Evolutionary conservation across 2,113 vertebrate genomes (phyloP), one percentile per base, ranked within the genome.

Genomic region (Mola mola): DNA sequence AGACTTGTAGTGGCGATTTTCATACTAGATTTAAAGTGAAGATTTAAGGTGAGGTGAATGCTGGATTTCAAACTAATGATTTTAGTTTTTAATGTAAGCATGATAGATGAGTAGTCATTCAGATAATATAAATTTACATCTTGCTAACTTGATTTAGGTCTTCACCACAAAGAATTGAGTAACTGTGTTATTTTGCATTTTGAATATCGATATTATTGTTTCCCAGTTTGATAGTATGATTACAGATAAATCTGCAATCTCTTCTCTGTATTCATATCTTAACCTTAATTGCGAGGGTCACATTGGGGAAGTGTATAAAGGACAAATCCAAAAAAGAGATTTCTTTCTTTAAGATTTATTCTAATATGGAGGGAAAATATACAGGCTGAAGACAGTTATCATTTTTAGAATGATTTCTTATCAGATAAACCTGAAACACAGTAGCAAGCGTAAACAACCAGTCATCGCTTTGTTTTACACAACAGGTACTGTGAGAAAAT

Each of bases 401-500:
- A 38, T 64, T 21, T 42, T 4, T 43, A 12, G 11, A n/a, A 28
- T 9, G 5, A 44, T 20, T 9, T 53, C 13, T 33, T 37, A 46
- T 11, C 29, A 42, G n/a, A 66, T 8, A 34, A 4, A 42, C 25
- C 34, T 78, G 38, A 75, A 53, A 75, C 13, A 28, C 49, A 47
- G 20, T 12, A 33, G 41, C 8, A 5, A 26, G 47, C 25, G 26
- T 28, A 29, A 66, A 49, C 15, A 50, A 10, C 3, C 25, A 21
- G 50, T 62, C 22, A 48, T 29, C 2, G 15, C 58, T 69, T 47
- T 37, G 25, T 52, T 48, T 44, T 48, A 26, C 34, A 43, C 50
- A 53, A 70, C 16, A 17, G 42, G 9, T 38, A 52, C 71, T 84
- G 68, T 86, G 85, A 84, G 81, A 89, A 89, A 84, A 82, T 76